Evolutionary conservation across 2,888 invertebrate species (phyloP), one percentile per base, ranked within the genome.

Genomic region (Meliscaeva auricollis): DNA sequence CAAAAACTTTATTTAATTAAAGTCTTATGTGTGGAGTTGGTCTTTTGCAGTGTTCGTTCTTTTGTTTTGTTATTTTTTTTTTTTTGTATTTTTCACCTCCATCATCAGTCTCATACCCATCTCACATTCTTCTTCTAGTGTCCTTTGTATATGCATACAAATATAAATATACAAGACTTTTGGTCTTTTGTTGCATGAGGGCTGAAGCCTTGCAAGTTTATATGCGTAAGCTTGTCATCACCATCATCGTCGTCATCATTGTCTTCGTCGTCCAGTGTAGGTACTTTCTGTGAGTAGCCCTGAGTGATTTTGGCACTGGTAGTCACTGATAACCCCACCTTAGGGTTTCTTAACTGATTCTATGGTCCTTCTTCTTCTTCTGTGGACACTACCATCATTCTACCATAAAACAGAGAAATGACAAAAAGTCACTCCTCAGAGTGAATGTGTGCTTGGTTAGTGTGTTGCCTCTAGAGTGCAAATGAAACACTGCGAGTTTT

Each of bases 1-100:
- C 85, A 85, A 76, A 85, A 85, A 85, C 76, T 85, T 85, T 76
- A 85, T 81, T 85, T 85, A 85, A 85, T 85, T 85, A 85, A 85
- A 81, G 85, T 85, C 85, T 81, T 81, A 80, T 76, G 69, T 70
- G 68, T 76, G 85, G 50, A 76, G 73, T 81, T 85, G 81, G 48
- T 81, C 85, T 46, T 77, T 85, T 85, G 56, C 52, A 70, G 72
- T 72, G 60, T 76, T 35, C 30, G 56, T 35, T 20, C 11, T 75
- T 54, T 60, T 38, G 54, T 66, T 38, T 48, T 20, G 7, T 38
- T 8, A 38, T 38, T 38, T 8, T 38, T 38, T 38, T 38, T 11
- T 38, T 38, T 11, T 38, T 38, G 35, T 38, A 9, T 38, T 83
- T 74, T 56, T 74, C 44, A 64, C 64, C 56, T 56, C 41, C 73